Percentiles rank a stretch among this genome's conserved stretches.
These are phyloP conservation scores for Colaptes auratus DNA, from an alignment of 2,113 vertebrate species.

Conservation along the genomic window DNA sequence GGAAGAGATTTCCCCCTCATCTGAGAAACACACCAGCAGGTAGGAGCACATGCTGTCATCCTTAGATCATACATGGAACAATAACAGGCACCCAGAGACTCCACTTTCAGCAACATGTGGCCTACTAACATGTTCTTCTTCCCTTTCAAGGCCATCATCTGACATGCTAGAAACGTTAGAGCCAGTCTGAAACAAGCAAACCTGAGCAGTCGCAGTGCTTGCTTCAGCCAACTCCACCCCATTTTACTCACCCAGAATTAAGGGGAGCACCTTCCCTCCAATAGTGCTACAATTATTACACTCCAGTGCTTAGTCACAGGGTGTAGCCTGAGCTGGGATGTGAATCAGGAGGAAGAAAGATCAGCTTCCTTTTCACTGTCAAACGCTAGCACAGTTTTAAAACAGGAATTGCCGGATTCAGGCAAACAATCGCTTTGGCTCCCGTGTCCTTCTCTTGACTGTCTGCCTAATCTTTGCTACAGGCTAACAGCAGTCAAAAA, in stretches of 20 bases:
- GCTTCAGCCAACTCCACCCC: background rate
- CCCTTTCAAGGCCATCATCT: background rate
- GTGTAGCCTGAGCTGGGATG: background rate
- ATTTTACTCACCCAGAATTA: background rate
- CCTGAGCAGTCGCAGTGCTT: background rate
- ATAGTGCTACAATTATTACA: background rate
- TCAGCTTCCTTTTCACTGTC: background rate
- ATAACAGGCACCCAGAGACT: background rate
- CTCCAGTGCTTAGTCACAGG: slow-evolving; percentile 8
- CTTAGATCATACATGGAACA: background rate
- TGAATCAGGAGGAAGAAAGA: background rate
- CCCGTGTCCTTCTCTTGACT: background rate
- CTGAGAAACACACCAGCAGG: background rate
- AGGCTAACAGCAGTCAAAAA: background rate
- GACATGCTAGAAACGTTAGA: background rate
- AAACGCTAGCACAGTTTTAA: background rate
- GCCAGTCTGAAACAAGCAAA: background rate
- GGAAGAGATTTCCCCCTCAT: background rate
- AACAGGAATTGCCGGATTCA: background rate
- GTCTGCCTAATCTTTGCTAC: background rate
- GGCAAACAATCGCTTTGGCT: background rate
- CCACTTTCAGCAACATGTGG: background rate
- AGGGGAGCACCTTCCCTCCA: background rate
- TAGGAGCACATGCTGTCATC: background rate
- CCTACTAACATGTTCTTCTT: background rate